Evolutionary conservation across 2,113 vertebrate species (phyloP).

Genomic region (Crotalus horridus): DNA sequence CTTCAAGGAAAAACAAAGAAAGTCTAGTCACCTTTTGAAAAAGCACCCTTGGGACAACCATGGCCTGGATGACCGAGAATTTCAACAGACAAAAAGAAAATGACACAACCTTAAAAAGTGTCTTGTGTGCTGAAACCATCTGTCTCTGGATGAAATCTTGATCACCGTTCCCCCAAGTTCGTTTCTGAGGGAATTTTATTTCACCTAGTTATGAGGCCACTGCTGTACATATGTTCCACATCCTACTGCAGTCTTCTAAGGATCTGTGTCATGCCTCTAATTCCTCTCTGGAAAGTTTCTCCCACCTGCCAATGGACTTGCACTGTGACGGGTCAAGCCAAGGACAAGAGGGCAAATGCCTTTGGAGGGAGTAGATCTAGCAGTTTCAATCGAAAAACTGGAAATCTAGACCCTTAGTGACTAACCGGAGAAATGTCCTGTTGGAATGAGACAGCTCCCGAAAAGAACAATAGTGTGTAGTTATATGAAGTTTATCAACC

Average conservation of each 20-base stretch:
- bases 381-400: not conserved
- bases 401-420: not conserved
- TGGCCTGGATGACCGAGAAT: too few relatives aligned
- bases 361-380: not conserved
- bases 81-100: too few relatives aligned
- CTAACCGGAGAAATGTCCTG: not conserved
- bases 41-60: too few relatives aligned
- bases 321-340: not conserved
- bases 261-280: not conserved
- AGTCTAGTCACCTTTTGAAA: too few relatives aligned
- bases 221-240: slow-evolving; percentile 72
- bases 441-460: not conserved
- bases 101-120: not conserved
- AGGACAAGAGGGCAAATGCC: not conserved
- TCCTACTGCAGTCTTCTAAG: slow-evolving; percentile 75
- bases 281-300: not conserved
- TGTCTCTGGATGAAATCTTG: slow-evolving; percentile 71
- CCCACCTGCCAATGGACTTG: not conserved
- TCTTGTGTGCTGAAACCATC: slow-evolving; percentile 54
- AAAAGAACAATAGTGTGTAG: not conserved
- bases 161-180: slow-evolving; percentile 65
- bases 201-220: slow-evolving; percentile 53
- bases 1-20: too few relatives aligned
- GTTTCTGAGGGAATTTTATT: slow-evolving; percentile 69
- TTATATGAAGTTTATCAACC: not conserved